Evolutionary conservation across 2,113 vertebrate species (phyloP).

Genomic region (Pterocles burchelli): DNA sequence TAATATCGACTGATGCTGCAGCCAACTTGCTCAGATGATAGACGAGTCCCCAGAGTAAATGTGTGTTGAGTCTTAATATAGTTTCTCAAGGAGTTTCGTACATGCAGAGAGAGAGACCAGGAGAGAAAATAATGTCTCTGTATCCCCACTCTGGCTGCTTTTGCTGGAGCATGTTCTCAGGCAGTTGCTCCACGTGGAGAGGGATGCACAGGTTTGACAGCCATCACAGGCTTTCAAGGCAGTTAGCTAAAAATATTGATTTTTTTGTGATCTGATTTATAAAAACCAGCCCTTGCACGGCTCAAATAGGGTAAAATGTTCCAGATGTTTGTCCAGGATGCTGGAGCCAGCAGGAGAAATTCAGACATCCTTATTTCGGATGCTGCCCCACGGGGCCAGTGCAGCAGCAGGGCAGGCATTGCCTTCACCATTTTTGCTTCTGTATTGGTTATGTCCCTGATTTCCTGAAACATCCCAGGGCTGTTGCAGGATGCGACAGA

Average conservation of each 20-base stretch:
- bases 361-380: neutral
- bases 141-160: rapidly evolving
- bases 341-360: neutral
- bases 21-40: rapidly evolving
- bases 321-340: neutral
- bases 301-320: neutral
- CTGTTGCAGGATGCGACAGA: neutral
- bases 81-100: neutral
- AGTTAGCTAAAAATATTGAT: too few relatives aligned
- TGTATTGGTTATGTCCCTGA: neutral
- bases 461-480: neutral
- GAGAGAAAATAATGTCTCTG: neutral
- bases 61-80: neutral
- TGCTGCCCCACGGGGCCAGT: neutral
- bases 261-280: neutral
- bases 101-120: rapidly evolving
- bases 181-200: rapidly evolving
- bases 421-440: neutral
- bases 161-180: rapidly evolving
- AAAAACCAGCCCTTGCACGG: rapidly evolving
- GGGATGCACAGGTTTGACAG: neutral
- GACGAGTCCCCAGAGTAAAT: neutral
- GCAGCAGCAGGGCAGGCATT: neutral
- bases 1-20: neutral
- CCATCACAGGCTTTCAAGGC: neutral